Conservation (phyloP, 1,140 invertebrate species). For the Diabrotica undecimpunctata region DNA sequence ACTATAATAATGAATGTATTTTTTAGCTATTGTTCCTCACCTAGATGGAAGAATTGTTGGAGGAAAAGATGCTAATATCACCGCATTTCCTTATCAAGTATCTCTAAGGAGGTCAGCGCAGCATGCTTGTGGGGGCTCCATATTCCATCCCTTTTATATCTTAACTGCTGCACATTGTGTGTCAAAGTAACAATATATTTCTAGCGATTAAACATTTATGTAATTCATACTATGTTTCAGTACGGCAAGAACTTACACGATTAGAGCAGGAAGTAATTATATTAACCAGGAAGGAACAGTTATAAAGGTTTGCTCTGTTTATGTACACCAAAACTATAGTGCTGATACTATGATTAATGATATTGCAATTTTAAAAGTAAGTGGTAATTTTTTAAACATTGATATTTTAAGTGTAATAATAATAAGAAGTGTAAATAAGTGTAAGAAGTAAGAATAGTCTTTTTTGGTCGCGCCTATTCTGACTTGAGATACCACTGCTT, state of each 20-base stretch:
- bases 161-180: conserved; percentile 64
- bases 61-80: conserved; percentile 54
- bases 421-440: no score
- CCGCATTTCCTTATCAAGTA: conserved; percentile 60
- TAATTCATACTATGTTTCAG: no score
- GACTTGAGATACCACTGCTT: no score
- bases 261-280: conserved; percentile 6
- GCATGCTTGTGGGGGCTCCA: conserved; percentile 62
- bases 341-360: conserved; percentile 13
- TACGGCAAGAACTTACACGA: not conserved
- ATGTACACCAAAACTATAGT: conserved; percentile 7
- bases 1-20: no score
- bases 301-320: conserved; percentile 5
- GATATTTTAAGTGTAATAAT: no score
- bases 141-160: conserved; percentile 55
- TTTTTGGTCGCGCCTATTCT: no score
- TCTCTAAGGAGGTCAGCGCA: conserved; percentile 49
- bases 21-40: not conserved
- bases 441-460: no score
- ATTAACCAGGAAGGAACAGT: not conserved
- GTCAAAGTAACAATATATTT: conserved; percentile 11
- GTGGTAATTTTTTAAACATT: not conserved
- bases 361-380: conserved; percentile 17
- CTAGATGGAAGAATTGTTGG: conserved; percentile 57
- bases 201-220: no score